A percentile compares a stretch with the other conserved stretches of the same genome.
phyloP scores from a whole-genome alignment of 37 sponge, comb jelly and placozoan genomes.

The Ianthella basta region DNA sequence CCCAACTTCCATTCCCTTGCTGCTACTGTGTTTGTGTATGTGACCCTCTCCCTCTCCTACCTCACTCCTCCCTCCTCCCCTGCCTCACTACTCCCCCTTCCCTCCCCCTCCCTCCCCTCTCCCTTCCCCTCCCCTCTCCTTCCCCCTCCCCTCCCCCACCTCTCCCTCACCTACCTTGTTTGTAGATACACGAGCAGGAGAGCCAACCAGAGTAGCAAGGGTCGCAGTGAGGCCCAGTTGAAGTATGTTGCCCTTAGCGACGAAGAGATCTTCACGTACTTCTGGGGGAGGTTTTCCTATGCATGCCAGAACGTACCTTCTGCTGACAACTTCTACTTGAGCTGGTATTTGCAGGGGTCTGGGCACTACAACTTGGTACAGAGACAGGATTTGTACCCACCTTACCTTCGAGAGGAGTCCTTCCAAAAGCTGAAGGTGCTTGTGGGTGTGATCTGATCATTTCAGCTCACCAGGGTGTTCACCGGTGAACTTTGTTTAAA shows the following conservation, averaged over 20 bases:
- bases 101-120: too few relatives aligned
- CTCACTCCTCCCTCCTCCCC: too few relatives aligned
- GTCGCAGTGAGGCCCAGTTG: conserved; percentile 40
- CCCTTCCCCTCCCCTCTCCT: too few relatives aligned
- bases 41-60: too few relatives aligned
- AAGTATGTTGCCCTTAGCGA: conserved; percentile 37
- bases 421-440: conserved; percentile 48
- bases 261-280: conserved; percentile 8
- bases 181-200: conserved; percentile 1
- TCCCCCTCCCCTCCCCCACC: too few relatives aligned
- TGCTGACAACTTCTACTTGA: conserved; percentile 63
- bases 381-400: conserved; percentile 24
- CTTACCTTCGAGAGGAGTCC: conserved; percentile 37
- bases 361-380: conserved; percentile 29
- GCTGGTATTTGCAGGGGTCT: conserved; percentile 43
- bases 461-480: too few relatives aligned
- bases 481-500: too few relatives aligned
- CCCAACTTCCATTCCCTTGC: too few relatives aligned
- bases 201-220: neutral
- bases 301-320: conserved; percentile 38
- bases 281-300: conserved; percentile 30
- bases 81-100: too few relatives aligned
- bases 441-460: neutral
- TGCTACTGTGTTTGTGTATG: too few relatives aligned
- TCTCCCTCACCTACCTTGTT: too few relatives aligned